Evolutionary conservation across 2,797 vertebrate species (phyloP).

Genomic region (Pangasius larnaudii): DNA sequence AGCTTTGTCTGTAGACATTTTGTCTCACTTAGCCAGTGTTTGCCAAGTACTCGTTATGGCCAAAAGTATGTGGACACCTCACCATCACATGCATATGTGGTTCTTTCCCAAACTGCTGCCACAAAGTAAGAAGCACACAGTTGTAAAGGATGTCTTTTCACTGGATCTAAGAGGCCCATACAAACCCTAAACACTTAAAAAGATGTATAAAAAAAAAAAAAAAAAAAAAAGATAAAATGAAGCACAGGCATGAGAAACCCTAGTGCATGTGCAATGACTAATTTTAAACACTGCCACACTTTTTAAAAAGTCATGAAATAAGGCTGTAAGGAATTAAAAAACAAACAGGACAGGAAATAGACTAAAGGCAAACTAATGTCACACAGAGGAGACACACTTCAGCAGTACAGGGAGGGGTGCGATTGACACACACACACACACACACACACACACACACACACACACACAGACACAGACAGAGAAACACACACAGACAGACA

Average conservation of each 20-base stretch:
- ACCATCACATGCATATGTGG: neutral
- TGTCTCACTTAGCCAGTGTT: neutral
- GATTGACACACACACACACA: conserved; percentile 14
- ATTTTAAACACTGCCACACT: neutral
- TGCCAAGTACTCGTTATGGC: too few relatives aligned
- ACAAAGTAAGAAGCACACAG: neutral
- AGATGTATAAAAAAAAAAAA: neutral
- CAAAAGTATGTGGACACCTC: neutral
- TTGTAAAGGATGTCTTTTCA: neutral
- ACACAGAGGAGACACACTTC: conserved; percentile 17
- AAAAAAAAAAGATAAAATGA: neutral
- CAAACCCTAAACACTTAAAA: neutral
- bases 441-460: neutral
- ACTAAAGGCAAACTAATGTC: neutral
- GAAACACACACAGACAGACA: neutral
- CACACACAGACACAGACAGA: neutral
- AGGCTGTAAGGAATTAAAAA: neutral
- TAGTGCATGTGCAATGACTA: neutral
- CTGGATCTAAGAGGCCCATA: neutral
- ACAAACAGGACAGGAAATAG: neutral
- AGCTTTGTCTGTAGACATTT: neutral
- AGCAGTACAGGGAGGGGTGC: conserved; percentile 22
- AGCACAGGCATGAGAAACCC: neutral
- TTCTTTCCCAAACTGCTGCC: neutral
- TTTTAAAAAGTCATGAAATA: neutral